Base-by-base conservation (phyloP, 1,140 invertebrate genomes). In the Drosophila yakuba region DNA sequence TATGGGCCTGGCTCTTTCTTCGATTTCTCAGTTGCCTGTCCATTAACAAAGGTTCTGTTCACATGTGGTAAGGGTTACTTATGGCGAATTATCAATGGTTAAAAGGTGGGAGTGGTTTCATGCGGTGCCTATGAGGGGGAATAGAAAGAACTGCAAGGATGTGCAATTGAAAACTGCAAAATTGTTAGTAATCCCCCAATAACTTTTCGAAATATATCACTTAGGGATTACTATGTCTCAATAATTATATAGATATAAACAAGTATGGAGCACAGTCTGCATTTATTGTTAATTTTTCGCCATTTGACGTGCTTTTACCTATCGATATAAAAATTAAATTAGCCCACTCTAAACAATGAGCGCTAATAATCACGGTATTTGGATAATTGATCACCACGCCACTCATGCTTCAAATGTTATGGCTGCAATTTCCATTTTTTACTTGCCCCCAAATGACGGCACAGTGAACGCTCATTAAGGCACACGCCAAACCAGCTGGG, bases 401-500 rank as follows among this genome's bases (percentile, higher is more conserved):
- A 59, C 52, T 62, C 8, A 43, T 39, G 38, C 25, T 6, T 20
- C 25, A 14, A 59, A 11, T 38, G 25, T 12, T 58, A 62, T 43
- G 4, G 17, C 17, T 11, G 15, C 2, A 15, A 59, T 35, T 43
- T 25, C 17, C 14, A 23, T 60, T 43, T 45, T 35, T 36, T 20
- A 25, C 23, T 23, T 54, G 11, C 12, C n/a, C 5, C 35, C 35
- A 38, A 66, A 62, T 28, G 28, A 20, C 4, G 17, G 25, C 62
- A 57, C 48, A 56, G 48, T 56, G 43, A 71, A 58, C 44, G 58
- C 68, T 71, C 68, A 71, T 71, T 71, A 71, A 71, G 64, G 68
- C 68, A 58, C 68, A 71, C 44, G 68, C 68, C 68, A 71, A 71
- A 71, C 68, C 50, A 71, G 52, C 66, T 71, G 68, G 52, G 20